A percentile compares a stretch with the other conserved stretches of the same genome.
Evolutionary conservation across 2,888 invertebrate genomes (phyloP).

Genomic region (Drosophila peninsularis): DNA sequence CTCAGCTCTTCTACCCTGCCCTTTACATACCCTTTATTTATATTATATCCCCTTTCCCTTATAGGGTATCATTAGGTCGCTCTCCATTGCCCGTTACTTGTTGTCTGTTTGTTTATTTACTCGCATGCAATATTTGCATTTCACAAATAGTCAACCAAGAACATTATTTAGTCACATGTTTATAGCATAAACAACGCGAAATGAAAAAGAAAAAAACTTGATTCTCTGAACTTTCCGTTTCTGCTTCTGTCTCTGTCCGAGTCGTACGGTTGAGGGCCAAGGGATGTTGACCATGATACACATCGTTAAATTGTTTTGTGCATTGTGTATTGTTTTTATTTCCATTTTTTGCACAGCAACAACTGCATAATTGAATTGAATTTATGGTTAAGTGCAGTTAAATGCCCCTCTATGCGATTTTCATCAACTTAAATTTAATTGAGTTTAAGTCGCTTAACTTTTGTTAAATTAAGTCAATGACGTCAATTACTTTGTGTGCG

Average conservation of each 20-base stretch:
- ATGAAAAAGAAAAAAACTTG: conserved; percentile 7
- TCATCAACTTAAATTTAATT: neutral
- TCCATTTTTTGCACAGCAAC: neutral
- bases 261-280: neutral
- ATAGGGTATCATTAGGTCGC: neutral
- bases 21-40: too few relatives aligned
- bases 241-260: neutral
- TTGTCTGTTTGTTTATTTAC: conserved; percentile 42
- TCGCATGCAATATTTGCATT: conserved; percentile 43
- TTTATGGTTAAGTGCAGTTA: neutral
- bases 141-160: conserved; percentile 29
- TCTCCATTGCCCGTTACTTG: neutral
- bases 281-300: conserved; percentile 13
- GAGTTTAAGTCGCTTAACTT: neutral
- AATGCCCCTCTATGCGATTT: neutral
- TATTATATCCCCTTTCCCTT: too few relatives aligned
- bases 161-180: conserved; percentile 38
- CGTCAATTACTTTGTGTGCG: neutral
- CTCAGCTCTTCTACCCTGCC: too few relatives aligned
- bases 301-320: conserved; percentile 6
- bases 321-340: neutral
- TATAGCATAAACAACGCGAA: conserved; percentile 27
- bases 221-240: neutral
- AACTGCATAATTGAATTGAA: neutral
- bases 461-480: neutral